These are phyloP conservation scores for Pygmarrhopalites habei DNA, from an alignment of 1,140 invertebrate species.

Conservation along the genomic window DNA sequence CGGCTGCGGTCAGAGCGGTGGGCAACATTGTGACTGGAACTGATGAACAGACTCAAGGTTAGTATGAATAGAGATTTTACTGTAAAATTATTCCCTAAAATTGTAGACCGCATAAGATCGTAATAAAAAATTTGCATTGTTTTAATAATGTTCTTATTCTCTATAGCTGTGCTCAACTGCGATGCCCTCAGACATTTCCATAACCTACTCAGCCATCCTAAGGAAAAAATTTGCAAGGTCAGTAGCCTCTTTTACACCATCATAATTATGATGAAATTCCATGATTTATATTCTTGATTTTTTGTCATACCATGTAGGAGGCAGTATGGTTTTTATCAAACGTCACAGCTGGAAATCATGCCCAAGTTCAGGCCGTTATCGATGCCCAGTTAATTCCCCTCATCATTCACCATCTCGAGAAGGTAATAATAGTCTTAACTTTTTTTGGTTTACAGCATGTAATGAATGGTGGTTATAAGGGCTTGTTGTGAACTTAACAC, in stretches of 20 bases:
- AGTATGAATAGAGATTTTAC: no score
- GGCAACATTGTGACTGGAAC: slow-evolving; percentile 99
- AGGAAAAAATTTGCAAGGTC: slow-evolving; percentile 68
- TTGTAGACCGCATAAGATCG: no score
- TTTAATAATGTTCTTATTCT: no score
- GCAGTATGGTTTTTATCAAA: slow-evolving; percentile 99
- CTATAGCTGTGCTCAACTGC: slow-evolving; percentile 82
- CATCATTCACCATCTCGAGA: slow-evolving; percentile 84
- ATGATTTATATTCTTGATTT: no score
- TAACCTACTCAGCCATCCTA: slow-evolving; percentile 76
- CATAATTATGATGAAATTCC: no score
- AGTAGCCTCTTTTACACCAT: no score
- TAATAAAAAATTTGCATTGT: no score
- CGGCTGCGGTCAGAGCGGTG: slow-evolving; percentile 89
- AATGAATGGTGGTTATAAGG: no score
- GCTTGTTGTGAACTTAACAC: no score
- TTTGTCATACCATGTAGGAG: slow-evolving; percentile 63
- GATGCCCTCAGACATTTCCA: slow-evolving; percentile 89
- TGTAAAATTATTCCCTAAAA: no score
- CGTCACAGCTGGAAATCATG: slow-evolving; percentile 95
- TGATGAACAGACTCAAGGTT: slow-evolving; percentile 97
- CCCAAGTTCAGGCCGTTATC: slow-evolving; percentile 94
- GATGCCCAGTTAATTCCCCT: slow-evolving; percentile 88
- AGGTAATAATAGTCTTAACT: slow-evolving; percentile 46
- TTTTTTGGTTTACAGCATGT: neutral